Conservation (phyloP, 2,888 invertebrate genomes). For the Vanessa cardui region DNA sequence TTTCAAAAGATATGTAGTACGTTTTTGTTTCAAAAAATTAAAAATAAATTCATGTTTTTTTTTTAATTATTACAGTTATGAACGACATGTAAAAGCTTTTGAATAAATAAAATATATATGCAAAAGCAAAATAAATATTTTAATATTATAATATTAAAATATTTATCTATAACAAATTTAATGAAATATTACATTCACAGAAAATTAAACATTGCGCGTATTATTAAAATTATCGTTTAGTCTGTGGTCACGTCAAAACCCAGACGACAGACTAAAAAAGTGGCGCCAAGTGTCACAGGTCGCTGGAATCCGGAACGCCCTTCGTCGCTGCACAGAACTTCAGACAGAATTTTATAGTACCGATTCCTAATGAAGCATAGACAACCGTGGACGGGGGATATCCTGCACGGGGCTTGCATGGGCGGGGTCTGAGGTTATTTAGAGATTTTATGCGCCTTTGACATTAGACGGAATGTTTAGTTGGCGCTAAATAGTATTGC, state of each 20-base stretch:
- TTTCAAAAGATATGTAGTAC: too few relatives aligned
- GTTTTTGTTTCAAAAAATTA: too few relatives aligned
- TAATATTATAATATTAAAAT: too few relatives aligned
- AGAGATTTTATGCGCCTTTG: conserved; percentile 36
- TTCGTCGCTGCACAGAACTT: conserved; percentile 39
- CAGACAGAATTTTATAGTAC: conserved; percentile 51
- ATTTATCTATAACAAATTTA: too few relatives aligned
- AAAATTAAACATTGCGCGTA: too few relatives aligned
- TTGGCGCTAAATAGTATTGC: conserved; percentile 17
- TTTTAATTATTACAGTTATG: neutral
- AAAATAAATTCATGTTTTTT: neutral
- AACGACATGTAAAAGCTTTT: neutral
- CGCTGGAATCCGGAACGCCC: conserved; percentile 51
- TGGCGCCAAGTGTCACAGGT: conserved; percentile 76
- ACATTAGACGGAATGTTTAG: conserved; percentile 26
- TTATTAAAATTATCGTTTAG: neutral
- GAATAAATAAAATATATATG: too few relatives aligned
- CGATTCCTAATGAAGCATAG: conserved; percentile 61
- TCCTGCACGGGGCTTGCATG: conserved; percentile 47
- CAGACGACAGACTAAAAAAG: conserved; percentile 60
- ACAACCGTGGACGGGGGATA: conserved; percentile 43
- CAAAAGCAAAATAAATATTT: too few relatives aligned
- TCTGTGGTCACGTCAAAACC: conserved; percentile 16
- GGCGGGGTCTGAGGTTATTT: conserved; percentile 37
- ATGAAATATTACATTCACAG: too few relatives aligned